Evolutionary conservation across 2,888 invertebrate genomes (phyloP), one percentile per base, ranked within the genome.

Genomic region (Stenurella melanura): DNA sequence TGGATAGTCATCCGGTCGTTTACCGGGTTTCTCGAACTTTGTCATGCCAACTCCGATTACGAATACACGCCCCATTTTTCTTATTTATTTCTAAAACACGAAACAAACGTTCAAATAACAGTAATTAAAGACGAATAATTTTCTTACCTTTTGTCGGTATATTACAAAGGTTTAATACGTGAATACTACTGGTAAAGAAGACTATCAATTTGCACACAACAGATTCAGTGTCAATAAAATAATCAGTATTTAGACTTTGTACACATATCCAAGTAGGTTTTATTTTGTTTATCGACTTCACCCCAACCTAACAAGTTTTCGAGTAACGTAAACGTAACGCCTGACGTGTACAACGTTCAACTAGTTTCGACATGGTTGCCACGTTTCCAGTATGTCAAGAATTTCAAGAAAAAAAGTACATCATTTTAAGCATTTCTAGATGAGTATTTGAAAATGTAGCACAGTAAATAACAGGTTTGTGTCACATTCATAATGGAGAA

Each of bases 11-110:
- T 94, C 94, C 69, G 94, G 92, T 73, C 93, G 90, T 67, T 92
- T 91, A 70, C 96, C 97, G 64, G 99, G 99, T 90, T 98, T 99
- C 87, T 97, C 96, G 90, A 99, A 99, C 92, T 98, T 98, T 80
- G 98, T 98, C 98, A 98, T 98, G 80, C 98, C 98, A 83, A 98
- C 98, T 81, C 98, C 98, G 85, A 98, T 93, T 73, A 98, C 97
- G 90, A 93, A 98, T 71, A 97, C 97, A 90, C 88, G 88, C 71
- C 85, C 88, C 90, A 90, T 90, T 78, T 77, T 79, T 15, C 21
- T 4, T 26, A 42, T n/a, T 18, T 30, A 34, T 17, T 19, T 69
- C 57, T 69, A 57, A 57, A 57, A 30, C 34, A 26, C 11, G 9
- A 38, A 42, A 38, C 42, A 19, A 66, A 42, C 0, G 17, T 34